Conservation (phyloP, 2,797 vertebrate species). For the Phalloptychus januarius region DNA sequence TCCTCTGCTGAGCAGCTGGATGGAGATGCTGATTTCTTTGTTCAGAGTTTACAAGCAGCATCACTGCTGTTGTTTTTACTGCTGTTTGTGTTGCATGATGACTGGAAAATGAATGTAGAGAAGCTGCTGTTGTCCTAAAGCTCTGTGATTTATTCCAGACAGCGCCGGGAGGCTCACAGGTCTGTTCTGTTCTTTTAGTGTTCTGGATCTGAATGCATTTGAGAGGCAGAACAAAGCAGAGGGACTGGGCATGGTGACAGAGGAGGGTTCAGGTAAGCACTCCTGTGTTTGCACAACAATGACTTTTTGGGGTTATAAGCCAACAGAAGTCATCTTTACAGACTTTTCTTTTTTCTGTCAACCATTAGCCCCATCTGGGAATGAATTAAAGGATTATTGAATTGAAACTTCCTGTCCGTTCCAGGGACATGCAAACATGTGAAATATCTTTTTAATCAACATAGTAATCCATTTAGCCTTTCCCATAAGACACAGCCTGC, state of each 20-base stretch:
- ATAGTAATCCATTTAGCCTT: not conserved
- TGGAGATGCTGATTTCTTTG: not conserved
- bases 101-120: not conserved
- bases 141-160: not conserved
- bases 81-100: not conserved
- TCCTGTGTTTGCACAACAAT: not conserved
- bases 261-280: slow-evolving; percentile 93
- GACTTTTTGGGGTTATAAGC: not conserved
- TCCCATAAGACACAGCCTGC: not conserved
- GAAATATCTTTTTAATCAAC: no score
- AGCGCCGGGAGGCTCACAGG: not conserved
- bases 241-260: slow-evolving; percentile 96
- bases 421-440: slow-evolving; percentile 13
- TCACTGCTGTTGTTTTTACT: not conserved
- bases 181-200: slow-evolving; percentile 75
- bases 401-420: slow-evolving; percentile 12
- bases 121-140: not conserved
- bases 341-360: not conserved
- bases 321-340: not conserved
- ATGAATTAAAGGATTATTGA: not conserved
- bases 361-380: not conserved
- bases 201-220: slow-evolving; percentile 95
- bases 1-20: not conserved
- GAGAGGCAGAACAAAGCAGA: slow-evolving; percentile 98
- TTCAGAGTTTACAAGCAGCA: not conserved